These are phyloP conservation scores for Parascotia fuliginaria DNA, from an alignment of 2,888 invertebrate genomes.

Conservation along the genomic window DNA sequence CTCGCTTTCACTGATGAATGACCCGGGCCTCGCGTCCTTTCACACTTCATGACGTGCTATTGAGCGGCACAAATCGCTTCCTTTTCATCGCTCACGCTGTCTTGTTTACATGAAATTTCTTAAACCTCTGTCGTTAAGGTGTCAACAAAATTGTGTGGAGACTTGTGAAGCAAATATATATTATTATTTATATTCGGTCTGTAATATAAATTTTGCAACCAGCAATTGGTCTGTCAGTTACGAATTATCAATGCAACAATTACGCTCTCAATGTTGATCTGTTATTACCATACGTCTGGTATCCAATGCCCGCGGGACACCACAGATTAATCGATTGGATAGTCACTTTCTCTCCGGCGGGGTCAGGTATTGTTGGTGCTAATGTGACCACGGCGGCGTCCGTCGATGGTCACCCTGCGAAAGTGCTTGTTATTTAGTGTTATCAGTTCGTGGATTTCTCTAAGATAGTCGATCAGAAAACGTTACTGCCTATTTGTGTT, in stretches of 20 bases:
- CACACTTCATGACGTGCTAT: conserved; percentile 61
- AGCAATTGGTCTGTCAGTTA: conserved; percentile 64
- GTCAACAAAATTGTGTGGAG: conserved; percentile 54
- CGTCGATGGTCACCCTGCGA: conserved; percentile 50
- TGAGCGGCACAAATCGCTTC: conserved; percentile 71
- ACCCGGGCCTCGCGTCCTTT: conserved; percentile 65
- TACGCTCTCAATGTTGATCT: conserved; percentile 62
- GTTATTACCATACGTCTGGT: conserved; percentile 71
- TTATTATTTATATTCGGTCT: conserved; percentile 44
- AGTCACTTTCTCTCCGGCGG: conserved; percentile 67
- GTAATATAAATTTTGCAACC: conserved; percentile 58
- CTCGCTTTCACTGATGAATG: conserved; percentile 77
- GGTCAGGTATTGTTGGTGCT: conserved; percentile 67
- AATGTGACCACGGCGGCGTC: conserved; percentile 43
- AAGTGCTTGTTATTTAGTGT: conserved; percentile 65
- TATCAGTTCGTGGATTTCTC: conserved; percentile 54
- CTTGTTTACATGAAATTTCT: conserved; percentile 70
- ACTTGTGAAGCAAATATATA: conserved; percentile 41
- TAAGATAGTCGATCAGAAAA: conserved; percentile 54
- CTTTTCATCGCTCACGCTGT: conserved; percentile 69
- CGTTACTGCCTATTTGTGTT: conserved; percentile 52
- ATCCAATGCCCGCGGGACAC: conserved; percentile 63
- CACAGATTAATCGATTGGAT: conserved; percentile 73
- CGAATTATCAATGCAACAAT: conserved; percentile 72
- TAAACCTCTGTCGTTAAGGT: conserved; percentile 66